These are phyloP conservation scores for Xiphophorus hellerii DNA, from an alignment of 2,113 vertebrate species.

Conservation along the genomic window DNA sequence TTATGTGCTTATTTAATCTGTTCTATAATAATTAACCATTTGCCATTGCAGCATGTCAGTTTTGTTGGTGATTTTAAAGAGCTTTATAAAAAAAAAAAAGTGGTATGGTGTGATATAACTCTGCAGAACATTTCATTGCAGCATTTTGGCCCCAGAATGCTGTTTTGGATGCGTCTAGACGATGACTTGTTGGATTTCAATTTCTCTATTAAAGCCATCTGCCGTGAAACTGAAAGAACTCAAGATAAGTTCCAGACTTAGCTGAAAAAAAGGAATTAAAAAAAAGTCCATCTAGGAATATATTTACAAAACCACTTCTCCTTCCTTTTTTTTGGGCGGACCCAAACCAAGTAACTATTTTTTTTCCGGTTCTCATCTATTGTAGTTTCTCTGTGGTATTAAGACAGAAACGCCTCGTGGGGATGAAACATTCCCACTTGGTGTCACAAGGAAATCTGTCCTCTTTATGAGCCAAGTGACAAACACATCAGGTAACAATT, in stretches of 20 bases:
- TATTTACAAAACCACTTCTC: slow-evolving; percentile 22
- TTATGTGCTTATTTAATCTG: no score
- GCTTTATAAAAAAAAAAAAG: no score
- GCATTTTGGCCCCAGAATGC: background rate
- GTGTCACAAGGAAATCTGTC: background rate
- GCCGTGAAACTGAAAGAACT: slow-evolving; percentile 26
- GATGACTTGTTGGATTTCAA: slow-evolving; percentile 27
- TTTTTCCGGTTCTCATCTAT: slow-evolving; percentile 13
- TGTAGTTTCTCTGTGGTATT: slow-evolving; percentile 22
- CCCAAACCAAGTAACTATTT: slow-evolving; percentile 17
- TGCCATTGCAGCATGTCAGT: slow-evolving; percentile 2
- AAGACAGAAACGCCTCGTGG: slow-evolving; percentile 27
- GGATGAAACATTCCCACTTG: slow-evolving; percentile 18
- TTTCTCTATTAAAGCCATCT: slow-evolving; percentile 29
- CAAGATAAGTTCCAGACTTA: slow-evolving; percentile 39
- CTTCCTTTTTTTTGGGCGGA: slow-evolving; percentile 35
- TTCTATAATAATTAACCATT: no score
- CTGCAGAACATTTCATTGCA: background rate
- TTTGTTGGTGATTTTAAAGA: background rate
- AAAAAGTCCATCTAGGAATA: slow-evolving; percentile 27
- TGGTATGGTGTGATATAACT: no score
- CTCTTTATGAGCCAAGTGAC: slow-evolving; percentile 8
- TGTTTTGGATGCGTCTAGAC: slow-evolving; percentile 16
- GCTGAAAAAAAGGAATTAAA: slow-evolving; percentile 20
- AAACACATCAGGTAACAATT: slow-evolving; percentile 17